Percentiles rank a stretch among this genome's conserved stretches.
Conservation (phyloP, 1,140 invertebrate genomes). For the Penaeus chinensis region DNA sequence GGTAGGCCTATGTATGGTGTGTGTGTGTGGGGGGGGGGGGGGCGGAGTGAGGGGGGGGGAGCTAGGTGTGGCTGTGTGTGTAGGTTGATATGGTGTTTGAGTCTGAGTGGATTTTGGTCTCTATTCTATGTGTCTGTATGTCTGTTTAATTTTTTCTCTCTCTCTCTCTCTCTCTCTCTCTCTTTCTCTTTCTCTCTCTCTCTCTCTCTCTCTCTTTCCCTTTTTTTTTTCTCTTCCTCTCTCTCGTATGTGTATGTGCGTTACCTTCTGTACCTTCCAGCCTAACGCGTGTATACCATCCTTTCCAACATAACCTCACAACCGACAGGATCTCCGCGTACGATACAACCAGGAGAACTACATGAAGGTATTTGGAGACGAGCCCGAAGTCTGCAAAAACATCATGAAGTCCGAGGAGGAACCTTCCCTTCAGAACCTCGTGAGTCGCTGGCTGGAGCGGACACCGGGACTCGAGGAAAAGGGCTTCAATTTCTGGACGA, state of each 20-base stretch:
- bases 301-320: background rate
- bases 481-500: constrained; percentile 94
- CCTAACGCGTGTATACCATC: background rate
- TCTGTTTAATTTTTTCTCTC: too few species aligned
- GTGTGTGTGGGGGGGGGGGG: too few species aligned
- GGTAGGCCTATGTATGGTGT: too few species aligned
- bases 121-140: too few species aligned
- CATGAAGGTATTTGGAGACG: constrained; percentile 84
- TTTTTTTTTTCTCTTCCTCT: too few species aligned
- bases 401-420: constrained; percentile 84
- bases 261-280: background rate
- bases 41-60: too few species aligned
- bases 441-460: constrained; percentile 92
- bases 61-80: too few species aligned
- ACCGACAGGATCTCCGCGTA: constrained; percentile 79
- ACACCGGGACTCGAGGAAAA: constrained; percentile 88
- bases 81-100: too few species aligned
- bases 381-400: constrained; percentile 77
- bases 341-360: constrained; percentile 94
- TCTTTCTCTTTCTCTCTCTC: too few species aligned
- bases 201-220: too few species aligned
- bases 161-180: too few species aligned
- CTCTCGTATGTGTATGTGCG: background rate
- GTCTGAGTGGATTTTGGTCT: too few species aligned
- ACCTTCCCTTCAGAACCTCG: constrained; percentile 84